A percentile compares a stretch with the other conserved stretches of the same genome.
phyloP scores from a whole-genome alignment of 2,797 vertebrate genomes.

The Otus scops region DNA sequence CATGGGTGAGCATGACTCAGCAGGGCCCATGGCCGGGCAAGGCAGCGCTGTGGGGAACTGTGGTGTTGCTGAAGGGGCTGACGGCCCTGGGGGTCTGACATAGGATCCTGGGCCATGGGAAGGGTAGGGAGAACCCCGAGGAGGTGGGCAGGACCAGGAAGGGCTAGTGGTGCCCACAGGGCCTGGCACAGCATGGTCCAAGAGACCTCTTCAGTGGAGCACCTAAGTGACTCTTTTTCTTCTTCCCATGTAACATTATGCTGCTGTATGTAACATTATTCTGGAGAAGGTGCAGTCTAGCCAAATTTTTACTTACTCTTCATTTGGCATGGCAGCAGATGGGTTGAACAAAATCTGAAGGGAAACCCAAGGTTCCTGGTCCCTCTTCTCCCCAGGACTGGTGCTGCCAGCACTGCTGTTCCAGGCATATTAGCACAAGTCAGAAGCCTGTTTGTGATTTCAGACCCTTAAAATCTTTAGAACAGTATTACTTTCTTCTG shows the following conservation, averaged over 20 bases:
- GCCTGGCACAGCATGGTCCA: background rate
- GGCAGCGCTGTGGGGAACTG: background rate
- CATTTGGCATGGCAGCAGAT: background rate
- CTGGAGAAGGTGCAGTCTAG: background rate
- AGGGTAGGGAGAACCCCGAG: background rate
- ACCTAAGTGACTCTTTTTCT: background rate
- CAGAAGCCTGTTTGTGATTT: background rate
- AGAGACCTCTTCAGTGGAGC: background rate
- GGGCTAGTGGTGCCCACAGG: background rate
- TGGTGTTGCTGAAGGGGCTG: rapidly evolving
- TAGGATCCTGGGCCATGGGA: too few species aligned
- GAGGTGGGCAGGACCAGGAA: background rate
- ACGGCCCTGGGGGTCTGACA: rapidly evolving
- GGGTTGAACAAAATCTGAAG: background rate
- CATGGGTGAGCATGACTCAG: rapidly evolving
- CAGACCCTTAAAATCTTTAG: background rate
- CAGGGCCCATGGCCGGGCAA: background rate
- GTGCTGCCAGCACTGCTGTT: rapidly evolving
- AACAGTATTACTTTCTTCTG: background rate
- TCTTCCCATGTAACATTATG: background rate
- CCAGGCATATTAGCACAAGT: background rate
- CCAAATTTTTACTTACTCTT: background rate
- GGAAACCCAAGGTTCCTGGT: background rate
- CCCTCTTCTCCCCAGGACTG: background rate
- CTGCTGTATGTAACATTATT: background rate